Base-by-base conservation (phyloP, 2,888 invertebrate species). In the Noctuana brunneofusca region DNA sequence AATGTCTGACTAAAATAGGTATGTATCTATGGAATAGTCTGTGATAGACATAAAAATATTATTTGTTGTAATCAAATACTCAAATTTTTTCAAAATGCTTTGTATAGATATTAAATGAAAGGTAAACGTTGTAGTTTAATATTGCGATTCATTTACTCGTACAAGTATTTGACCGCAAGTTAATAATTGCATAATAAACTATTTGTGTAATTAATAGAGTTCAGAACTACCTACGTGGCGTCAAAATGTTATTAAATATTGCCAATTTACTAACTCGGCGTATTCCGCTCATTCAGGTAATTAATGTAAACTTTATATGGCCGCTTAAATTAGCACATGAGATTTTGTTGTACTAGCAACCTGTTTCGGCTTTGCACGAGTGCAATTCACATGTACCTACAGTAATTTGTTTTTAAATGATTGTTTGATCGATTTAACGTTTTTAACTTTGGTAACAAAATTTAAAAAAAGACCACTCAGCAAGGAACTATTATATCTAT, bases 201-300 rank as follows among this genome's bases (percentile, higher is more conserved):
- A 46, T 59, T 59, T 46, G 59, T 53, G 46, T 59, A 59, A 53
- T 59, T 50, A 53, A 59, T 53, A 53, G 53, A 59, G 53, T 53
- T 59, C 43, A 30, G 52, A 43, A 59, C 18, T 18, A 18, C 41
- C 43, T 18, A 41, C 24, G 53, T 53, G 32, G 32, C 59, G 53
- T 53, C 53, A 52, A 59, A 59, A 49, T 32, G 27, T 41, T 58
- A 58, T 58, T 58, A 58, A 50, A 50, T 8, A 38, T 35, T 18
- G 27, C 27, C 41, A 41, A 41, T 59, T 59, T 59, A 53, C 53
- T 59, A 59, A 50, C 27, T 35, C 41, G n/a, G 30, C 43, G 53
- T 43, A 46, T 58, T 53, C 52, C 30, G 53, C 32, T 53, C 43
- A 32, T 46, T 30, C 32, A 53, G 30, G 59, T 59, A 59, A 43